Base-by-base conservation (phyloP, 1,140 invertebrate genomes). In the Hylaeus volcanicus region DNA sequence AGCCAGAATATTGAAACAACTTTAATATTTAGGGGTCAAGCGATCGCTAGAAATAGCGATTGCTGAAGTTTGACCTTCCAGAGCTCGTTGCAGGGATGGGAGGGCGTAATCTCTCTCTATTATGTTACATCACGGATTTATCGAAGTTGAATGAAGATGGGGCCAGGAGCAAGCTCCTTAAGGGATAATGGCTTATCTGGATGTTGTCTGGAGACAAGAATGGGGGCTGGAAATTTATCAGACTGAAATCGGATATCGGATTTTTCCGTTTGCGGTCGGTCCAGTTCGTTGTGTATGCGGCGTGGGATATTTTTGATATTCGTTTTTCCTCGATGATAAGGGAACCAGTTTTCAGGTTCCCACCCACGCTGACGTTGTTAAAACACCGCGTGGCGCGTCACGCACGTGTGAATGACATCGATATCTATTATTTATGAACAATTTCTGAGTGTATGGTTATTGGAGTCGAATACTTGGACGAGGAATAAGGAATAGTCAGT, bases 61-160 rank as follows among this genome's bases (percentile, higher is more conserved):
- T 81, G 79, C 81, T 74, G 61, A 84, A 84, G 82, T 71, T 60
- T 84, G 82, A 87, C 82, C 86, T 84, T 78, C 48, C 68, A 69
- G 76, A 81, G 26, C 74, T 69, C 61, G 73, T 43, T 75, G 51
- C 70, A 65, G 65, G 74, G 65, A 80, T 64, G 78, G 74, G 68
- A 79, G 74, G 76, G 81, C 71, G 83, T 87, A 87, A 87, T 87
- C 85, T 86, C 77, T 71, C 37, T 68, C 78, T 84, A 87, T 87
- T 87, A 86, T 82, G 82, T 87, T 86, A 87, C 85, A 84, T 79
- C 78, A 81, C 74, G 81, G 86, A 87, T 87, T 86, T 87, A 84
- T 87, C 75, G 85, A 79, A 87, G 66, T 73, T 84, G 86, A 87
- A 86, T 55, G 61, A 72, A 82, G 74, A 64, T 65, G 73, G 79